Evolutionary conservation across 92 coral and sea anemone genomes (phyloP), one percentile per base, ranked within the genome.

Genomic region (Palythoa grandiflora): DNA sequence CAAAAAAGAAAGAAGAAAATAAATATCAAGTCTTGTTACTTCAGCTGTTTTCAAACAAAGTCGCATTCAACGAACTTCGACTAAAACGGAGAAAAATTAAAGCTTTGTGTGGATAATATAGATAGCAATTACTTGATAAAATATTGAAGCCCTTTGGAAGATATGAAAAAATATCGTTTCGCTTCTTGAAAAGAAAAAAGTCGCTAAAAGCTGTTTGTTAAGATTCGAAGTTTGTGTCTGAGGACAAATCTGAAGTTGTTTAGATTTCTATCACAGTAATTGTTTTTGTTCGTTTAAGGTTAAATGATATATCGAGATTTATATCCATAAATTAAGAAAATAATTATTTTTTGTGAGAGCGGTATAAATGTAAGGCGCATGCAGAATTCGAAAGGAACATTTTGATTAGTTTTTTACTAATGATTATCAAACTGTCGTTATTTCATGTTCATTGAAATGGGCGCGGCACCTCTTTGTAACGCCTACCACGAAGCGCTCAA

Each of bases 391-490:
- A 38, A 9, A 65, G 86, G 60, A 81, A 66, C 39, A 63, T 9
- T 81, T 81, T 81, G 86, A 81, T 81, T 81, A 81, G 44, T 21
- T 63, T 48, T 47, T 63, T 68, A 65, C 20, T 81, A 66, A 47
- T 65, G 44, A 65, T 66, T 65, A 68, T 20, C 21, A 66, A 54
- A 61, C 71, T 81, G 60, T 35, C 75, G 75, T 65, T 65, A 66
- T 65, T 81, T 65, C 8, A 47, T 37, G 59, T 65, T 47, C 47
- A 60, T 81, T 81, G 40, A 66, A 60, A 17, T 54, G 75, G 38
- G 75, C 71, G 86, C 86, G 75, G 86, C 75, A 66, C 28, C 21
- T 44, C 74, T 81, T 81, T 81, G 86, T 65, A 6, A 68, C 21
- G 16, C 60, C 54, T 81, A 38, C 86, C 66, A n/a, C 75, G 73